A percentile compares a stretch with the other conserved stretches of the same genome.
These are phyloP conservation scores for Semicossyphus pulcher DNA, from an alignment of 2,113 vertebrate species.

Conservation along the genomic window DNA sequence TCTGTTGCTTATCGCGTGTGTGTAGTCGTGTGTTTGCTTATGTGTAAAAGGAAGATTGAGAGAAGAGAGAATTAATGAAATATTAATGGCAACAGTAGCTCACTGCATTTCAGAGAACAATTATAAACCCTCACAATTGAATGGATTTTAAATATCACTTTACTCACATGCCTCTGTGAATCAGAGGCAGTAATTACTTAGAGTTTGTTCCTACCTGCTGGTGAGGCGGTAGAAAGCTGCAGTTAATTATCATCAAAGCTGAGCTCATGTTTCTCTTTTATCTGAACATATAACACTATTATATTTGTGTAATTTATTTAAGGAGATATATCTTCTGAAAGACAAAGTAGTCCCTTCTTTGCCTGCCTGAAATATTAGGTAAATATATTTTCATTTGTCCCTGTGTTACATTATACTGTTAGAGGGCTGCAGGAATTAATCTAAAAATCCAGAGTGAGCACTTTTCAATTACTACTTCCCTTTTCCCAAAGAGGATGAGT, in stretches of 20 bases:
- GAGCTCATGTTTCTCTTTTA: neutral
- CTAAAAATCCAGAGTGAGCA: no score
- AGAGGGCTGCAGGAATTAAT: neutral
- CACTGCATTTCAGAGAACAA: constrained; percentile 17
- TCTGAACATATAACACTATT: neutral
- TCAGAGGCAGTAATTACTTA: neutral
- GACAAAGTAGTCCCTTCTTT: neutral
- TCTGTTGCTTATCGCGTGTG: constrained; percentile 6
- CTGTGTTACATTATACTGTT: neutral
- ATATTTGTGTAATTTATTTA: neutral
- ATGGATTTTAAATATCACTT: constrained; percentile 15
- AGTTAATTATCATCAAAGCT: constrained; percentile 6
- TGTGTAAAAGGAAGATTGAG: neutral
- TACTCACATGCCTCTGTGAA: constrained; percentile 1
- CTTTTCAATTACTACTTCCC: no score
- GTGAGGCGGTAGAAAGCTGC: neutral
- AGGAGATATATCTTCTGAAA: neutral
- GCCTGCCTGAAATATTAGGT: neutral
- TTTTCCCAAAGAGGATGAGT: no score
- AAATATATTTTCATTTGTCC: neutral
- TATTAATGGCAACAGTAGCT: constrained; percentile 8
- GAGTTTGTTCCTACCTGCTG: constrained; percentile 17
- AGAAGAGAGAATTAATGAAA: constrained; percentile 9
- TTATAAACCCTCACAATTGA: constrained; percentile 16
- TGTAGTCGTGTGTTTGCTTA: neutral